Conservation (phyloP, 2,797 vertebrate genomes). For the Rachycentron canadum region DNA sequence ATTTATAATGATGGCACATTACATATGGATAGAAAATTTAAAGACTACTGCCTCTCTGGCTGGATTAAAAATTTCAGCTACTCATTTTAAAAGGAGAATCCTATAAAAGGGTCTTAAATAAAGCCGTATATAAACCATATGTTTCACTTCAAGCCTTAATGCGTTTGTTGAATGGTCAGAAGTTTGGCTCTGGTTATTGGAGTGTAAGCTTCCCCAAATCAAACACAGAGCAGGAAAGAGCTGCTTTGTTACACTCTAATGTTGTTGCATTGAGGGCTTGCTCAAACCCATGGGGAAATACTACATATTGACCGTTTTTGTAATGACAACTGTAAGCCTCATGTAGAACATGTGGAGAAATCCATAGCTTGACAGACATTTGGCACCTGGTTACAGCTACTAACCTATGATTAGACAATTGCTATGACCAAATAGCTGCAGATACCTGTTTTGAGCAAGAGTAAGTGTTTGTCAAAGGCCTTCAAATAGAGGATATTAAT, state of each 20-base stretch:
- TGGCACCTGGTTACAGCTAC: background rate
- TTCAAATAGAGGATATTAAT: constrained; percentile 8
- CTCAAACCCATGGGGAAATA: no score
- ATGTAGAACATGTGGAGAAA: background rate
- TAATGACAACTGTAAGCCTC: background rate
- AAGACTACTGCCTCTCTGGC: background rate
- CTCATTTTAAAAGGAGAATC: background rate
- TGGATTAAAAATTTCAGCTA: background rate
- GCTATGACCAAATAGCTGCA: background rate
- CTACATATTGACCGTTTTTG: no score
- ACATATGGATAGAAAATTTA: background rate
- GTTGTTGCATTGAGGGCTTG: no score
- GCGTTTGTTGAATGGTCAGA: background rate
- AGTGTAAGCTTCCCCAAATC: background rate
- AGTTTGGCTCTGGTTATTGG: background rate
- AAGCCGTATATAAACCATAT: background rate
- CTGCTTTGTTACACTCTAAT: background rate
- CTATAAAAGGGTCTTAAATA: background rate
- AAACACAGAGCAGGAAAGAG: background rate
- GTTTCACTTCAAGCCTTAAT: background rate
- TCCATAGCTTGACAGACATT: background rate
- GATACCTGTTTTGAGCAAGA: background rate
- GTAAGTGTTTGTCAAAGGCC: background rate
- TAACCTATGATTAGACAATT: background rate
- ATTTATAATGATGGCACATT: background rate